Percentiles rank a stretch among this genome's conserved stretches.
Evolutionary conservation across 2,888 invertebrate species (phyloP).

Genomic region (Gymnoscelis rufifasciata): DNA sequence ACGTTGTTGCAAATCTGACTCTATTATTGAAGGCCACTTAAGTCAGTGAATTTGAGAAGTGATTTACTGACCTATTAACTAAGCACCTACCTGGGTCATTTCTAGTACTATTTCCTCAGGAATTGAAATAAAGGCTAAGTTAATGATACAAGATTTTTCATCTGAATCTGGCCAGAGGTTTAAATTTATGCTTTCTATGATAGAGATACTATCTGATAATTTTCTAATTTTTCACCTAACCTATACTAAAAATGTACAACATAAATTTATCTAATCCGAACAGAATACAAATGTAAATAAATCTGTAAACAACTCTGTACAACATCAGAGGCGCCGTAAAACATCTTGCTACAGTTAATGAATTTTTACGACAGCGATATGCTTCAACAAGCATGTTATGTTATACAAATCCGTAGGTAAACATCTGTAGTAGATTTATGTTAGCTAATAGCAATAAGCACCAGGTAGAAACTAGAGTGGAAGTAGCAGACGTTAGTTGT

Average conservation of each 20-base stretch:
- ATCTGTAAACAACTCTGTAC: conserved; percentile 28
- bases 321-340: conserved; percentile 33
- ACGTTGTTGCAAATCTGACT: no score
- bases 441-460: background rate
- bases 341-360: conserved; percentile 27
- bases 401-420: conserved; percentile 8
- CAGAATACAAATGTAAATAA: conserved; percentile 38
- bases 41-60: no score
- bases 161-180: no score
- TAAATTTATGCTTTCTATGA: no score
- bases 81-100: no score
- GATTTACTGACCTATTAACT: no score
- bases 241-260: background rate
- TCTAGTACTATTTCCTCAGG: no score
- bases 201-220: no score
- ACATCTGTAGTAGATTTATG: conserved; percentile 1
- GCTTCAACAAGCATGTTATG: conserved; percentile 13
- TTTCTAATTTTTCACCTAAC: no score
- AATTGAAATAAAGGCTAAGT: no score
- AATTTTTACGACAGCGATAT: conserved; percentile 25
- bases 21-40: no score
- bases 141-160: no score
- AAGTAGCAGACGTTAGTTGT: background rate
- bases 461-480: background rate
- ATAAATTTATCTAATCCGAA: conserved; percentile 5